A percentile compares a stretch with the other conserved stretches of the same genome.
Evolutionary conservation across 2,888 invertebrate species (phyloP).

Genomic region (Calameuta pallipes): DNA sequence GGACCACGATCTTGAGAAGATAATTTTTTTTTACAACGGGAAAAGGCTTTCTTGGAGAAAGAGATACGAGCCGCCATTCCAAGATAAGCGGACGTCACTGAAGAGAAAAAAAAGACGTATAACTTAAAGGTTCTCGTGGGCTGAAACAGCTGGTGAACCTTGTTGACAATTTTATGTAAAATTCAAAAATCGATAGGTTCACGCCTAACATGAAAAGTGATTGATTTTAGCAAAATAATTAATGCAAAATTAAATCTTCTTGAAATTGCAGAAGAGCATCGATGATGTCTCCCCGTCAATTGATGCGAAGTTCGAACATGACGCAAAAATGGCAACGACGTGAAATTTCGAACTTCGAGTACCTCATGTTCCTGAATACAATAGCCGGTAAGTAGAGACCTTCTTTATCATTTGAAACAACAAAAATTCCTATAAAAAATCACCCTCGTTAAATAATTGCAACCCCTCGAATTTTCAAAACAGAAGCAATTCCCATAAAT

Average conservation of each 20-base stretch:
- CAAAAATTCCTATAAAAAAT: background rate
- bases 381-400: constrained; percentile 84
- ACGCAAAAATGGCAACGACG: constrained; percentile 99
- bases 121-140: background rate
- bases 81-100: background rate
- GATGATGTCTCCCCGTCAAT: constrained; percentile 98
- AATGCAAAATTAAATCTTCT: background rate
- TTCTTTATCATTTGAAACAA: background rate
- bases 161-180: background rate
- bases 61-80: background rate
- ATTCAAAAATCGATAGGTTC: background rate
- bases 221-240: background rate
- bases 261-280: constrained; percentile 81
- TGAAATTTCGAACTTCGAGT: constrained; percentile 99
- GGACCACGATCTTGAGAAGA: background rate
- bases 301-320: constrained; percentile 99
- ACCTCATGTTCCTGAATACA: constrained; percentile 99
- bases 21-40: background rate
- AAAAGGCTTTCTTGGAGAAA: background rate
- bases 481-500: background rate
- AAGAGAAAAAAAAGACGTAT: background rate
- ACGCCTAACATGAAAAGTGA: background rate
- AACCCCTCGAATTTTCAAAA: background rate
- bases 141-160: background rate
- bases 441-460: background rate